Evolutionary conservation across 2,113 vertebrate genomes (phyloP).

Genomic region (Numida meleagris): DNA sequence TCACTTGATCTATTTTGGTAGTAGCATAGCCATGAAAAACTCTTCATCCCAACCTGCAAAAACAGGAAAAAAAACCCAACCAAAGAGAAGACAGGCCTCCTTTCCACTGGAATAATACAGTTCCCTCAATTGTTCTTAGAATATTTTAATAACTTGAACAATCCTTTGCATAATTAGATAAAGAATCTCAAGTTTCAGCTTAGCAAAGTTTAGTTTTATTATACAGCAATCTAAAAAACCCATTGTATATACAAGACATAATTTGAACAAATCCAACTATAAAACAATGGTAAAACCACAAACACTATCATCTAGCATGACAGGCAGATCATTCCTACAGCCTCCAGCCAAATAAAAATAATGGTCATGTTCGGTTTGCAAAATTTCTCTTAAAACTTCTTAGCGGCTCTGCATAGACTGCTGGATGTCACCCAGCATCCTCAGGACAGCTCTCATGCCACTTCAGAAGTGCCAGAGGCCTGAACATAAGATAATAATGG

Average conservation of each 20-base stretch:
- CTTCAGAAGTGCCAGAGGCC: background rate
- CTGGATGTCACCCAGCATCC: accelerated
- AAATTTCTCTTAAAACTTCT: background rate
- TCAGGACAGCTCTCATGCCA: background rate
- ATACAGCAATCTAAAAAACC: background rate
- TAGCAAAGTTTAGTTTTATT: background rate
- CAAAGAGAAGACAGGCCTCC: background rate
- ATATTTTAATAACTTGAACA: background rate
- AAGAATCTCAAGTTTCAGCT: background rate
- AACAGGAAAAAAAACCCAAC: accelerated
- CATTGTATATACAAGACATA: background rate
- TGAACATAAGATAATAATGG: background rate
- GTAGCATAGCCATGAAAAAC: background rate
- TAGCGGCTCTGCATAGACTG: background rate
- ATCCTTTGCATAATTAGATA: background rate
- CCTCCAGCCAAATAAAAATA: background rate
- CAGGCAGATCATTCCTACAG: background rate
- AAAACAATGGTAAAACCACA: background rate
- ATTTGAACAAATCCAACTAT: background rate
- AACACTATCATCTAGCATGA: background rate
- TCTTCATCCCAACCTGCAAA: background rate
- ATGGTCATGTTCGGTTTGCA: background rate
- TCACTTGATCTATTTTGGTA: background rate
- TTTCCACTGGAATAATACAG: background rate
- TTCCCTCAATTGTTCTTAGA: background rate